Conservation (phyloP, 2,113 vertebrate genomes). For the Crotalus viridis region DNA sequence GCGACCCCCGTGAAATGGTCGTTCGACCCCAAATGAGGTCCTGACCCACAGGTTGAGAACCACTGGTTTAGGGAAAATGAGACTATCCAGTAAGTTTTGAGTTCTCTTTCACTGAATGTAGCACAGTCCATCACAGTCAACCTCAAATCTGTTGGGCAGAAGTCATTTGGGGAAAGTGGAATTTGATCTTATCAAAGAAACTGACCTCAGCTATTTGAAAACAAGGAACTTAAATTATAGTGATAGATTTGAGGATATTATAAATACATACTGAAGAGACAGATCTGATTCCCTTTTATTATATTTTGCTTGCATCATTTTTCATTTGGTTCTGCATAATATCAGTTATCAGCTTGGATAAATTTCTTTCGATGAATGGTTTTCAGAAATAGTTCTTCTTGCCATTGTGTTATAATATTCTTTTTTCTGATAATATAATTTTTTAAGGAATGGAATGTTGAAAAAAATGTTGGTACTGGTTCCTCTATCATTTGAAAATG, state of each 20-base stretch:
- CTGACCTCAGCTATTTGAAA: background rate
- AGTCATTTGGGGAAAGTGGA: background rate
- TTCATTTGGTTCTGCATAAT: background rate
- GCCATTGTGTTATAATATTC: background rate
- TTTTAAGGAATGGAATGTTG: background rate
- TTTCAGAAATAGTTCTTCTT: background rate
- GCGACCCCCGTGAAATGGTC: too few species aligned
- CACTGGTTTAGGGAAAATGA: background rate
- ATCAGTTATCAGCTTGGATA: background rate
- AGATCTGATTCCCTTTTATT: background rate
- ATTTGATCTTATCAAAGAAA: background rate
- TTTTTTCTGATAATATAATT: background rate
- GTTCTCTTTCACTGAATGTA: background rate
- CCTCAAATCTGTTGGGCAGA: background rate
- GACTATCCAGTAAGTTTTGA: background rate
- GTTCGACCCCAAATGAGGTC: too few species aligned
- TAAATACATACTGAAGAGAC: background rate
- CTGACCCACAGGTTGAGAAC: too few species aligned
- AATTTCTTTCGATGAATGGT: background rate
- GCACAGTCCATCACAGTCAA: background rate
- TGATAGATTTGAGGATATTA: background rate
- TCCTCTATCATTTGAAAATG: background rate
- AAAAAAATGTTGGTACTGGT: background rate
- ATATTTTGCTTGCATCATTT: background rate
- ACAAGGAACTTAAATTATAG: background rate